Evolutionary conservation across 2,113 vertebrate species (phyloP).

Genomic region (Butastur rufipennis): DNA sequence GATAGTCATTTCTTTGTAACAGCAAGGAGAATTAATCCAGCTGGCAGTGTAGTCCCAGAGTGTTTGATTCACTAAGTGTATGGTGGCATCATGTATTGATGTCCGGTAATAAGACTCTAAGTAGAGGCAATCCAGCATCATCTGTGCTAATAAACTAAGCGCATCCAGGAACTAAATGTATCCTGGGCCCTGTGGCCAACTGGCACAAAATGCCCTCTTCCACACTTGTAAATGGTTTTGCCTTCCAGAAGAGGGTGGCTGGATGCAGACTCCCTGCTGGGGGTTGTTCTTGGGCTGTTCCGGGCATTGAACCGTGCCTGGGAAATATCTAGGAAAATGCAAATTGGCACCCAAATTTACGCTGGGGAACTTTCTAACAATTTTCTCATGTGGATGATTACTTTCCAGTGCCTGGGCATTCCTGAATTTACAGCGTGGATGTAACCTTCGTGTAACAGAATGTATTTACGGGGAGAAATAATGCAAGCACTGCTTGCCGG

Average conservation of each 20-base stretch:
- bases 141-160: conserved; percentile 13
- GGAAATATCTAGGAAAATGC: not conserved
- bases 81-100: not conserved
- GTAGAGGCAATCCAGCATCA: not conserved
- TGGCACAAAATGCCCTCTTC: not conserved
- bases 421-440: not conserved
- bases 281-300: not conserved
- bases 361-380: not conserved
- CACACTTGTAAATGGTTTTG: not conserved
- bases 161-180: not conserved
- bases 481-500: not conserved
- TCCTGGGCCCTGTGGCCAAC: conserved; percentile 1
- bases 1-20: not conserved
- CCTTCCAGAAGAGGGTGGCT: not conserved
- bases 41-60: not conserved
- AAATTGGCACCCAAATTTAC: not conserved
- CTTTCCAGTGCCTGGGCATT: not conserved
- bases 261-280: not conserved
- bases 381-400: not conserved
- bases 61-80: not conserved
- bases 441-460: not conserved
- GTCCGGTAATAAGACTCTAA: not conserved
- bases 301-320: not conserved
- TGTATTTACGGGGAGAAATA: not conserved
- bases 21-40: not conserved